Evolutionary conservation across 2,113 vertebrate species (phyloP), one percentile per base, ranked within the genome.

Genomic region (Myotis lucifugus): DNA sequence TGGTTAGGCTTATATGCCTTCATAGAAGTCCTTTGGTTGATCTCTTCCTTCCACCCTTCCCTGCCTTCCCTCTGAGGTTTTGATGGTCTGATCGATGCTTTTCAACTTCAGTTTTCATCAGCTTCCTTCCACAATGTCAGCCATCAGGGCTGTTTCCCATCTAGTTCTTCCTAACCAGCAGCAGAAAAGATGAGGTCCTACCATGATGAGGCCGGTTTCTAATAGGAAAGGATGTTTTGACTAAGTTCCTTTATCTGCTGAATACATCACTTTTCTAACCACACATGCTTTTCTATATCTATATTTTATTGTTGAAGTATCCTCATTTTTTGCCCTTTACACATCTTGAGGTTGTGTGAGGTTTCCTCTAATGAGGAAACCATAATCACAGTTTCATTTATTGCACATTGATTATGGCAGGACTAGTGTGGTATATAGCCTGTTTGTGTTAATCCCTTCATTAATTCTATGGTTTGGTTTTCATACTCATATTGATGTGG

Each of bases 51-150:
- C 0, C 59, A n/a, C n/a, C 25, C 9, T 27, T 10, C 59, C 23
- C 59, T 61, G 25, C 59, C 59, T 61, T 61, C 59, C 25, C 25
- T 25, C 59, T 61, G 59, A 61, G 9, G 23, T 61, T 61, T 61
- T 61, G 59, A 61, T 3, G 1, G 23, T 61, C 59, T 27, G 25
- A 61, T 61, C 3, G 8, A 27, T 61, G 59, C 59, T 72, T 88
- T 78, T 86, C 85, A 34, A 70, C 72, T 93, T 93, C 21, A 82
- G 5, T 89, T 88, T 95, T 86, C 17, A 17, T 83, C 50, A 83
- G 11, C 40, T 89, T 90, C 5, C 2, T 95, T 95, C 89, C 25
- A 88, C 91, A 93, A 85, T 79, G 40, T 70, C 15, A 92, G 8
- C 25, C 56, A 14, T 19, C 34, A 14, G 19, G 0, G 1, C 9